These are phyloP conservation scores for Pitangus sulphuratus DNA, from an alignment of 2,797 vertebrate genomes.

Conservation along the genomic window DNA sequence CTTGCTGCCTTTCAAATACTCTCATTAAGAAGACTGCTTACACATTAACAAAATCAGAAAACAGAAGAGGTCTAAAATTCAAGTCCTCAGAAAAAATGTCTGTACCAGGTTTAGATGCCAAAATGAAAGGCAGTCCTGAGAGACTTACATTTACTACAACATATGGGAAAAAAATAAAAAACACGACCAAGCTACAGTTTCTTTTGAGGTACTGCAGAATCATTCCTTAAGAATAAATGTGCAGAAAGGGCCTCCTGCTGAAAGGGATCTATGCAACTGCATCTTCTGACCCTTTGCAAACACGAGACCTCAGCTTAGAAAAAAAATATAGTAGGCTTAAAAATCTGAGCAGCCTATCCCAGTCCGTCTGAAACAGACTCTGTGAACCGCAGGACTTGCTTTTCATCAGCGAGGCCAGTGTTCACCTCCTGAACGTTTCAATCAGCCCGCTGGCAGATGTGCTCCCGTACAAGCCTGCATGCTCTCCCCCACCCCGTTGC, in stretches of 20 bases:
- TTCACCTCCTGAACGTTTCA: constrained; percentile 5
- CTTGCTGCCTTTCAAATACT: background rate
- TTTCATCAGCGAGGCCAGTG: background rate
- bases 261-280: background rate
- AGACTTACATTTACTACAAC: background rate
- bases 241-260: background rate
- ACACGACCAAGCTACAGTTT: background rate
- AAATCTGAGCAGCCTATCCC: background rate
- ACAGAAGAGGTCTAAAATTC: background rate
- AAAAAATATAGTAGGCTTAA: background rate
- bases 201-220: background rate
- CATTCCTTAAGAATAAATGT: background rate
- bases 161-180: background rate
- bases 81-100: background rate
- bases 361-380: background rate
- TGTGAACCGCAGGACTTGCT: background rate
- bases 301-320: background rate
- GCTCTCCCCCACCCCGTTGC: background rate
- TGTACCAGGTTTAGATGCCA: background rate
- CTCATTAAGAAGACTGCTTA: background rate
- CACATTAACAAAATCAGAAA: background rate
- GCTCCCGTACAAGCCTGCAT: background rate
- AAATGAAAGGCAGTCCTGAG: background rate
- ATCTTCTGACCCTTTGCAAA: background rate
- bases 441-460: background rate